Evolutionary conservation across 2,113 vertebrate genomes (phyloP), one percentile per base, ranked within the genome.

Genomic region (Spilogale gracilis): DNA sequence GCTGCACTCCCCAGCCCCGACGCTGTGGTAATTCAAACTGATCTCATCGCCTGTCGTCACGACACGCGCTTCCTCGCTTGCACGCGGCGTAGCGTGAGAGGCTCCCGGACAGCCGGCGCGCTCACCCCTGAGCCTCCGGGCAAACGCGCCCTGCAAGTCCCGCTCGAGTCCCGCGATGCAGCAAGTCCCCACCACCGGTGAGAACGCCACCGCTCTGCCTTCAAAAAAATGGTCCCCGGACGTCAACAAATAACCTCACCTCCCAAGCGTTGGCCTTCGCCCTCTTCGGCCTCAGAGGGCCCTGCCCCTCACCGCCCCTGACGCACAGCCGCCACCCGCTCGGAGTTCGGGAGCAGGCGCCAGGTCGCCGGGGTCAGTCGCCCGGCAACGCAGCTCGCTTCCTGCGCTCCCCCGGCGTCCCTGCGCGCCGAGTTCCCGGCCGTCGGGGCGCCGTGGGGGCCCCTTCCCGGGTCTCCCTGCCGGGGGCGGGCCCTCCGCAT

Each of bases 31-130:
- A 71, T 69, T 67, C 80, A 89, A 92, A 74, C 93, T 92, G 97
- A 98, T 81, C 97, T 97, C 97, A 95, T 86, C 92, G 96, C 96
- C 16, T 65, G 90, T 27, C 67, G 91, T 98, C 98, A 98, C 98
- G 98, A 98, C 98, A 97, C 61, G 93, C 90, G 69, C 97, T 52
- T 93, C 79, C 93, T 95, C 17, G 89, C 94, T 79, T 61, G 98
- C 97, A 94, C 96, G 85, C 90, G 54, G 92, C 96, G 17, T 27
- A 56, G 96, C 91, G 73, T 89, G 43, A 56, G 85, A 91, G 83
- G 54, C 81, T 9, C 74, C 80, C 9, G 74, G 80, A 65, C 94
- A 30, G 67, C n/a, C 18, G 38, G 58, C 60, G 60, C 14, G 27
- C 95, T 78, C 83, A 2, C 38, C 50, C 78, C 45, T 0, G 61